Base-by-base conservation (phyloP, 1,140 invertebrate species). In the Aphaenogaster rudis region DNA sequence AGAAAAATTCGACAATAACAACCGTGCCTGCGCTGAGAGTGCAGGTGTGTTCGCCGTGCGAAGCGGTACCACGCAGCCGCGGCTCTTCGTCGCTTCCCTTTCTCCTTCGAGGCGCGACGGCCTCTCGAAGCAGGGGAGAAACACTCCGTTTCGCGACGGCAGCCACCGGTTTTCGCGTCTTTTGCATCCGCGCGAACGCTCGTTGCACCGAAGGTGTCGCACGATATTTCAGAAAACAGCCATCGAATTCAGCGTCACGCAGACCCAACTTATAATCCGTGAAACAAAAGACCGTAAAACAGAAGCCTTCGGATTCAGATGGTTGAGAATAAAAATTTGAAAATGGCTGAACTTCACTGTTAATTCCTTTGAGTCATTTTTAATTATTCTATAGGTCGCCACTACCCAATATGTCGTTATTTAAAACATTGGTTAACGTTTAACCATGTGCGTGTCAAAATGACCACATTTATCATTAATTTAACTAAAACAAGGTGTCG, bases 1-100 rank as follows among this genome's bases (percentile, higher is more conserved):
- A 89, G 89, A 89, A 90, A 89, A 84, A 89, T 90, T 90, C 88
- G 88, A 89, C 85, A 42, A 89, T 84, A 90, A 90, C 88, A 61
- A 54, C 63, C 13, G 42, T 11, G 42, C 28, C 52, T 52, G 39
- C 72, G 39, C 72, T 15, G 45, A 50, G 57, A 64, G 82, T 82
- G 79, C 88, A 88, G 88, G 89, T 90, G 88, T 89, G 74, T 61
- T 79, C 71, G 39, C 76, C 74, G 88, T 90, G 86, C 86, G 89
- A 90, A 90, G 89, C 88, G 36, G 89, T 90, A 88, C 86, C 89
- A 88, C 66, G 74, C 61, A 67, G 80, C 64, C 57, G 72, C 78
- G 54, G 54, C 78, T 59, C 36, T 42, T 42, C 72, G 66, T 72
- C 64, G 78, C 85, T 74, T 84, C 74, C 79, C 88, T 77, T 85